phyloP scores from a whole-genome alignment of 2,113 vertebrate genomes.

The Climacteris rufus region DNA sequence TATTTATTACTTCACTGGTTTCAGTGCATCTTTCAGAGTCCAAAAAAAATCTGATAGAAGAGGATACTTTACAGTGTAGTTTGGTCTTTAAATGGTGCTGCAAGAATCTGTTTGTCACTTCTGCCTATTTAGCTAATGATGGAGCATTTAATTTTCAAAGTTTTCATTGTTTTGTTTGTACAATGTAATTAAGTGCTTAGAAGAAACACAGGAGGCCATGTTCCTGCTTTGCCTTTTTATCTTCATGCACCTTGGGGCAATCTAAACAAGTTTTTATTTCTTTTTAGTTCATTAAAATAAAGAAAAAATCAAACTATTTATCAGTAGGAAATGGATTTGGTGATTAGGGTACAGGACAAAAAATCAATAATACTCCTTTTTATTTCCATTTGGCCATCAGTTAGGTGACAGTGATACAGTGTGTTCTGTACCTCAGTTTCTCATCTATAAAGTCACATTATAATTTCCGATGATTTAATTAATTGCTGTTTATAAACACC shows the following conservation, averaged over 20 bases:
- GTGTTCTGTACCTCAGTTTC: neutral
- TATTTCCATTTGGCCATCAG: neutral
- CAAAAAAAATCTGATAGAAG: neutral
- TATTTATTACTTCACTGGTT: constrained; percentile 57
- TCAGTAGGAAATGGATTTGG: neutral
- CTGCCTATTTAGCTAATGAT: constrained; percentile 38
- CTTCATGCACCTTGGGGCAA: neutral
- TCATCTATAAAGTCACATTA: neutral
- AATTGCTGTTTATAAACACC: neutral
- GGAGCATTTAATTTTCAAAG: constrained; percentile 21
- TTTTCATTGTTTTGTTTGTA: neutral
- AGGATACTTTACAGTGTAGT: neutral
- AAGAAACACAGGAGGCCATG: neutral
- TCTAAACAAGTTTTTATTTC: neutral
- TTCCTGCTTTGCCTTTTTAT: neutral
- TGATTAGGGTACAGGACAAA: neutral
- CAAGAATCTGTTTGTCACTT: neutral
- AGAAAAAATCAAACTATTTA: neutral
- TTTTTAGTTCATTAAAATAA: constrained; percentile 3
- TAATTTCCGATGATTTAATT: neutral
- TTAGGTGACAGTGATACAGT: neutral
- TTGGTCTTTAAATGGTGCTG: neutral
- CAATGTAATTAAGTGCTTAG: neutral
- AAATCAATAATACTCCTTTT: neutral
- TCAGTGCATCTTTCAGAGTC: neutral